These are phyloP conservation scores for Apodemia hepburni DNA, from an alignment of 2,888 invertebrate genomes.

Conservation along the genomic window DNA sequence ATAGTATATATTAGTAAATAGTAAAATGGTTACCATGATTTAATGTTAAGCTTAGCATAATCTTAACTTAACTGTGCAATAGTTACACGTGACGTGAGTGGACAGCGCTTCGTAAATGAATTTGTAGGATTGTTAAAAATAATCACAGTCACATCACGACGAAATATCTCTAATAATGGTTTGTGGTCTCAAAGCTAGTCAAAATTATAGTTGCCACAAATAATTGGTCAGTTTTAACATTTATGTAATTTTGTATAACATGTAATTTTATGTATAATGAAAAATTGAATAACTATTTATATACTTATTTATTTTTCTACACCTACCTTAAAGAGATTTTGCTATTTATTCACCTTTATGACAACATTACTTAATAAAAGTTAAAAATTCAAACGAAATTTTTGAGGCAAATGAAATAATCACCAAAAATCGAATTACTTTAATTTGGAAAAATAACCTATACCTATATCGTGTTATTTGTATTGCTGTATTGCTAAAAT, in stretches of 20 bases:
- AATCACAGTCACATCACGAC: slow-evolving; percentile 14
- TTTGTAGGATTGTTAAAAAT: slow-evolving; percentile 30
- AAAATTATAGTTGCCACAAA: background rate
- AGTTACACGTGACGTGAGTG: slow-evolving; percentile 51
- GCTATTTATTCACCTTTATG: no score
- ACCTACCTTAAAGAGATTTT: no score
- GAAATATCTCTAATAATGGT: slow-evolving; percentile 22
- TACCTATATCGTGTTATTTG: background rate
- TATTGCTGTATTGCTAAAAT: background rate
- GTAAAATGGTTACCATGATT: slow-evolving; percentile 60
- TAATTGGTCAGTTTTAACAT: no score
- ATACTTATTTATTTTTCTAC: no score
- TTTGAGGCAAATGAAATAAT: no score
- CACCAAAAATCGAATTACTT: background rate
- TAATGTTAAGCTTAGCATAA: slow-evolving; percentile 59
- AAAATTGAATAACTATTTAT: no score
- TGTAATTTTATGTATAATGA: no score
- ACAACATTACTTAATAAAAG: no score
- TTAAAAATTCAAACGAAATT: no score
- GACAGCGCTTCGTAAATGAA: slow-evolving; percentile 41
- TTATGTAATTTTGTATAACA: no score
- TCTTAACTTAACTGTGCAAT: slow-evolving; percentile 69
- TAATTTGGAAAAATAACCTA: background rate
- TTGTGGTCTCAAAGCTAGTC: slow-evolving; percentile 6
- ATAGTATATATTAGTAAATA: slow-evolving; percentile 37